Evolutionary conservation across 2,113 vertebrate genomes (phyloP).

Genomic region (Rhipidura dahli): DNA sequence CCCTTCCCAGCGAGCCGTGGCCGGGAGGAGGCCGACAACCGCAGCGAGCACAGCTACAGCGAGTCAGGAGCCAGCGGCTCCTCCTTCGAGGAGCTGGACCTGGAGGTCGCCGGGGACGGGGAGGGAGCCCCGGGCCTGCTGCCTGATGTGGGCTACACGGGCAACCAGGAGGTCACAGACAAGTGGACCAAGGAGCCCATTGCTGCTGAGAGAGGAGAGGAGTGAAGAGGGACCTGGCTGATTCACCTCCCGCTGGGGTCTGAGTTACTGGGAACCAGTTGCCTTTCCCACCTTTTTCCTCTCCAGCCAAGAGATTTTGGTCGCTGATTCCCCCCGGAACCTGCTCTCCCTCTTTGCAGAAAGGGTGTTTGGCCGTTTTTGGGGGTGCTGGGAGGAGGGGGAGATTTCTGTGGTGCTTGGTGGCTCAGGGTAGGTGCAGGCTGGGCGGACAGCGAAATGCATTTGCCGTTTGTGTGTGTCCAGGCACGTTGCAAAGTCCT

Average conservation of each 20-base stretch:
- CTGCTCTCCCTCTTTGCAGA: constrained; percentile 26
- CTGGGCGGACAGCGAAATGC: neutral
- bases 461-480: neutral
- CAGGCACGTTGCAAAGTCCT: neutral
- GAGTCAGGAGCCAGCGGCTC: constrained; percentile 90
- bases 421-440: neutral
- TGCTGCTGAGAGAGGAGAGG: constrained; percentile 67
- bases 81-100: constrained; percentile 94
- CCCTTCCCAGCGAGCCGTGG: constrained; percentile 69
- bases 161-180: constrained; percentile 43
- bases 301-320: constrained; percentile 19
- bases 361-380: neutral
- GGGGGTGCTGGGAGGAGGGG: neutral
- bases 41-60: constrained; percentile 83
- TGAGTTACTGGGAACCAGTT: constrained; percentile 29
- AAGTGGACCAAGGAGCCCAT: constrained; percentile 71
- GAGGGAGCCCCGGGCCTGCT: constrained; percentile 53
- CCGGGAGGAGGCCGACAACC: constrained; percentile 75
- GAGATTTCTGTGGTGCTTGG: neutral
- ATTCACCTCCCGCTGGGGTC: neutral
- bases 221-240: constrained; percentile 35
- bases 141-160: neutral
- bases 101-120: constrained; percentile 70
- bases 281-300: constrained; percentile 44
- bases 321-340: neutral